Conservation (phyloP, 2,113 vertebrate genomes). For the Apaloderma vittatum region DNA sequence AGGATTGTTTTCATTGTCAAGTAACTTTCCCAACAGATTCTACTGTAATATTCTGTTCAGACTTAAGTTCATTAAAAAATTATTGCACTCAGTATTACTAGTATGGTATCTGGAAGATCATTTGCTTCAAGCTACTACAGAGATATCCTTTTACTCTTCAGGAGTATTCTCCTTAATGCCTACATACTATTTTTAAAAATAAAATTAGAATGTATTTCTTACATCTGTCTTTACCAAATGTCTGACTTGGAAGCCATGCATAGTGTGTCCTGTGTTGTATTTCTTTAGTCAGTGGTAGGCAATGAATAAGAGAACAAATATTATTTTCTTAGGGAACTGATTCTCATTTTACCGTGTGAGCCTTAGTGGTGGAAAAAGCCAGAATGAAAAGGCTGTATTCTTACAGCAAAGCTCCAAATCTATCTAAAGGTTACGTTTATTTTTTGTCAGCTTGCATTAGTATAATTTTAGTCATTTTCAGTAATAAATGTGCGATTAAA, state of each 20-base stretch:
- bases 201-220: background rate
- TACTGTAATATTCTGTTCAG: background rate
- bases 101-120: background rate
- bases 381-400: background rate
- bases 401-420: background rate
- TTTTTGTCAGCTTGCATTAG: constrained; percentile 12
- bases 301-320: background rate
- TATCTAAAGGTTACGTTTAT: constrained; percentile 18
- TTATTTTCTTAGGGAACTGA: background rate
- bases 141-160: background rate
- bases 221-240: background rate
- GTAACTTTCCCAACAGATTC: background rate
- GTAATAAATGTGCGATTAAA: constrained; percentile 75
- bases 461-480: background rate
- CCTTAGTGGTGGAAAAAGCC: background rate
- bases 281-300: background rate
- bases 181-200: background rate
- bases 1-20: background rate
- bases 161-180: background rate
- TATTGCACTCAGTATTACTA: background rate
- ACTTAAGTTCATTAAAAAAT: background rate
- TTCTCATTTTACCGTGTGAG: background rate
- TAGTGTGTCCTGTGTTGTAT: background rate
- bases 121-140: background rate
- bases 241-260: background rate